A percentile compares a stretch with the other conserved stretches of the same genome.
Conservation (phyloP, 2,888 invertebrate genomes). For the Nezara viridula region DNA sequence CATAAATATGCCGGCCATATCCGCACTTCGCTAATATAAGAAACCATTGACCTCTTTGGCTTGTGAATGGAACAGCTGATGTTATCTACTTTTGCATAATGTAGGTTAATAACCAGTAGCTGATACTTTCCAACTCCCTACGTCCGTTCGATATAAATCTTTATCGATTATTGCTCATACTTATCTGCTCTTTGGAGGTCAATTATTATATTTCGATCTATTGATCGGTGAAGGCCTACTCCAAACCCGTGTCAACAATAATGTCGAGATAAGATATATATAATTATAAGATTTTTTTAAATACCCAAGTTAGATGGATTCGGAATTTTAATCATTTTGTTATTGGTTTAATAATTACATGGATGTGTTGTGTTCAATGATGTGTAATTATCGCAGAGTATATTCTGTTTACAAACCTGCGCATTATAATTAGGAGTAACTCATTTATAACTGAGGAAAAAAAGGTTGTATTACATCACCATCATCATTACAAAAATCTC, state of each 20-base stretch:
- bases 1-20: constrained; percentile 14
- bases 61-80: constrained; percentile 46
- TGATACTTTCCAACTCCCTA: constrained; percentile 46
- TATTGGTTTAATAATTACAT: background rate
- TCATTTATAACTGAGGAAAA: background rate
- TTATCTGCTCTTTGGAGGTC: background rate
- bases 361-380: background rate
- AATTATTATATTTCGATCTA: background rate
- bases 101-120: constrained; percentile 54
- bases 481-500: background rate
- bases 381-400: background rate
- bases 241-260: background rate
- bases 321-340: background rate
- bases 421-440: background rate
- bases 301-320: background rate
- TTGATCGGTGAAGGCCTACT: background rate
- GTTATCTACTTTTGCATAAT: constrained; percentile 39
- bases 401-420: background rate
- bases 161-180: constrained; percentile 49
- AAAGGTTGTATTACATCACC: background rate
- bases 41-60: constrained; percentile 2
- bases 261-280: background rate
- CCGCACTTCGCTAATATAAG: background rate
- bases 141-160: constrained; percentile 50
- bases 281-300: constrained; percentile 12